These are phyloP conservation scores for Cylindroiulus punctatus DNA, from an alignment of 2,888 invertebrate genomes.

Conservation along the genomic window DNA sequence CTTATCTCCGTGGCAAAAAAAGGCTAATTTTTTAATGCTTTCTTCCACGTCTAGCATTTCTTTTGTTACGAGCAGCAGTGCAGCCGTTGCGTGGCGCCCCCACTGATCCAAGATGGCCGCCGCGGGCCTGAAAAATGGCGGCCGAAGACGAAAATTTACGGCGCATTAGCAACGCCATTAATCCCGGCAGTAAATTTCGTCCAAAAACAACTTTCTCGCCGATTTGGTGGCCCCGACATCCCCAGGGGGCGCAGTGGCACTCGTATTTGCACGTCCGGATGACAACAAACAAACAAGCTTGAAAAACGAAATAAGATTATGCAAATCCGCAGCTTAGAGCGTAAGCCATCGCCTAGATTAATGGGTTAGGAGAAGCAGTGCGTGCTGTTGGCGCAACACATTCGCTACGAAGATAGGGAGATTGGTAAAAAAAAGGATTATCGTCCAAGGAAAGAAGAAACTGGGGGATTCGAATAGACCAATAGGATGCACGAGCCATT, in stretches of 20 bases:
- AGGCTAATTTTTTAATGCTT: conserved; percentile 14
- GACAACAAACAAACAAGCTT: conserved; percentile 40
- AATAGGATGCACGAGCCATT: no score
- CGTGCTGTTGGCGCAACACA: not conserved
- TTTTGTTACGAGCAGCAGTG: not conserved
- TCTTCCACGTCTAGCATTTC: not conserved
- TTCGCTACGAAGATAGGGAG: not conserved
- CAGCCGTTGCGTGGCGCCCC: not conserved
- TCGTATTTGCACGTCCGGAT: conserved; percentile 32
- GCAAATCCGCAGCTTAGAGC: not conserved
- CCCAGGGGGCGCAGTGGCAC: not conserved
- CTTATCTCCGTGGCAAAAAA: conserved; percentile 5
- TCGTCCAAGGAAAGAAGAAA: no score
- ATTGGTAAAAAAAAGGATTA: not conserved
- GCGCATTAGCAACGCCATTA: not conserved
- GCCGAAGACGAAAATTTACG: conserved; percentile 8
- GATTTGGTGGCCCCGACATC: not conserved
- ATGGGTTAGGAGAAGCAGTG: not conserved
- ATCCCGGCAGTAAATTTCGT: conserved; percentile 6
- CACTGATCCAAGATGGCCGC: conserved; percentile 5
- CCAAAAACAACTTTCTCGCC: not conserved
- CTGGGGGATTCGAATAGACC: no score
- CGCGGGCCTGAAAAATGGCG: not conserved
- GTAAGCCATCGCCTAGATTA: not conserved
- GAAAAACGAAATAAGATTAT: not conserved